Evolutionary conservation across 1,140 invertebrate species (phyloP).

Genomic region (Lordiphosa stackelbergi): DNA sequence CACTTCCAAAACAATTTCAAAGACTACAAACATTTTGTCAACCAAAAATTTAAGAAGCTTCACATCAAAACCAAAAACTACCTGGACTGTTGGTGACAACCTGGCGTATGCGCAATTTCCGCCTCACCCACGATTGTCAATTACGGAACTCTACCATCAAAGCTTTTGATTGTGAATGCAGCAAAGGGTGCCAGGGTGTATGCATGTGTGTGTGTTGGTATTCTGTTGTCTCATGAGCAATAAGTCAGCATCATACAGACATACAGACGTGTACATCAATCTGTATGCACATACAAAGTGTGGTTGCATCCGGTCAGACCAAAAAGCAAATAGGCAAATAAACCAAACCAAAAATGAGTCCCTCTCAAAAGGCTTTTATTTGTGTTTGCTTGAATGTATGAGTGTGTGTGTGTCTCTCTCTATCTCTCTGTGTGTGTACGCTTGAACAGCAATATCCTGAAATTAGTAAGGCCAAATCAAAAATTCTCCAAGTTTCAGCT

Average conservation of each 20-base stretch:
- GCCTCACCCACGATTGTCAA: constrained; percentile 18
- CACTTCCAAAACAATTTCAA: too few species aligned
- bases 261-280: too few species aligned
- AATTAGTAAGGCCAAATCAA: constrained; percentile 15
- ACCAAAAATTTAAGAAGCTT: too few species aligned
- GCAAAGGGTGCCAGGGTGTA: neutral
- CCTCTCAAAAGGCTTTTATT: constrained; percentile 19
- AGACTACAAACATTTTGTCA: too few species aligned
- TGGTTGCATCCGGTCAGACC: neutral
- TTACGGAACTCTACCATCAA: constrained; percentile 15
- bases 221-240: too few species aligned
- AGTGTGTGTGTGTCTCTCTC: neutral
- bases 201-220: constrained; percentile 1
- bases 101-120: constrained; percentile 37
- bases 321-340: constrained; percentile 4
- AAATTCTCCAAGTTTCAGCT: neutral
- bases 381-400: constrained; percentile 24
- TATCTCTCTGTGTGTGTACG: constrained; percentile 3
- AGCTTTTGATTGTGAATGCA: constrained; percentile 21
- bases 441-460: neutral
- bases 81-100: constrained; percentile 6
- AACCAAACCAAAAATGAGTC: constrained; percentile 19
- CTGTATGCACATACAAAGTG: too few species aligned
- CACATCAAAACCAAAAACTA: too few species aligned
- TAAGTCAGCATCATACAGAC: too few species aligned